Percentiles rank a stretch among this genome's conserved stretches.
Evolutionary conservation across 2,888 invertebrate species (phyloP).

Genomic region (Mamestra brassicae): DNA sequence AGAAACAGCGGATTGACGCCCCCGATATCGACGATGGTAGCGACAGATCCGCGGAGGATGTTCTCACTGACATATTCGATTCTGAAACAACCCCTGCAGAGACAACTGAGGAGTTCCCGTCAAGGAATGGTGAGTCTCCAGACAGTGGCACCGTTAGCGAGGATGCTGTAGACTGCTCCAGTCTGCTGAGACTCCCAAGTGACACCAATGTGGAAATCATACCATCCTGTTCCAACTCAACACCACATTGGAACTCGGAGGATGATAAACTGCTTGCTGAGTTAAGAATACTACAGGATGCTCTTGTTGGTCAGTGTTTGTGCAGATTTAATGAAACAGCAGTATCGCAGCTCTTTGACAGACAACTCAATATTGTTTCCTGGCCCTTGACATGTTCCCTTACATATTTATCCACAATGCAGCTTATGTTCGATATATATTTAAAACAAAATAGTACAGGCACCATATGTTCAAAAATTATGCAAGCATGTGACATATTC

Average conservation of each 20-base stretch:
- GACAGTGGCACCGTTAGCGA: conserved; percentile 89
- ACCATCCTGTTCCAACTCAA: conserved; percentile 84
- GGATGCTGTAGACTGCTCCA: conserved; percentile 88
- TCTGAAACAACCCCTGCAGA: conserved; percentile 83
- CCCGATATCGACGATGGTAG: conserved; percentile 91
- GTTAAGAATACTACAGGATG: conserved; percentile 92
- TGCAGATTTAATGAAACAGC: conserved; percentile 94
- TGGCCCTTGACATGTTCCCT: conserved; percentile 91
- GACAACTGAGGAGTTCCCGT: conserved; percentile 83
- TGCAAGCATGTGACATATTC: conserved; percentile 95
- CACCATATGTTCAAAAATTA: conserved; percentile 95
- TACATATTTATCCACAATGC: conserved; percentile 95
- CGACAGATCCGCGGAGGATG: conserved; percentile 89
- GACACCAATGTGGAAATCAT: conserved; percentile 80
- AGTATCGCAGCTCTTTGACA: conserved; percentile 93
- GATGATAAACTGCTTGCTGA: conserved; percentile 87
- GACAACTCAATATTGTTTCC: conserved; percentile 88
- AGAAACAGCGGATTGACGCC: conserved; percentile 94
- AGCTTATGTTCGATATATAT: conserved; percentile 96
- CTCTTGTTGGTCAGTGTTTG: conserved; percentile 94
- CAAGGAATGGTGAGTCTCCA: conserved; percentile 87
- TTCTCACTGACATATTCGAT: conserved; percentile 85
- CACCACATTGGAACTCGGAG: conserved; percentile 81
- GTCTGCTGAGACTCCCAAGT: conserved; percentile 82
- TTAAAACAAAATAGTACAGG: conserved; percentile 96